phyloP scores from a whole-genome alignment of 2,113 vertebrate genomes.

The Cairina moschata region DNA sequence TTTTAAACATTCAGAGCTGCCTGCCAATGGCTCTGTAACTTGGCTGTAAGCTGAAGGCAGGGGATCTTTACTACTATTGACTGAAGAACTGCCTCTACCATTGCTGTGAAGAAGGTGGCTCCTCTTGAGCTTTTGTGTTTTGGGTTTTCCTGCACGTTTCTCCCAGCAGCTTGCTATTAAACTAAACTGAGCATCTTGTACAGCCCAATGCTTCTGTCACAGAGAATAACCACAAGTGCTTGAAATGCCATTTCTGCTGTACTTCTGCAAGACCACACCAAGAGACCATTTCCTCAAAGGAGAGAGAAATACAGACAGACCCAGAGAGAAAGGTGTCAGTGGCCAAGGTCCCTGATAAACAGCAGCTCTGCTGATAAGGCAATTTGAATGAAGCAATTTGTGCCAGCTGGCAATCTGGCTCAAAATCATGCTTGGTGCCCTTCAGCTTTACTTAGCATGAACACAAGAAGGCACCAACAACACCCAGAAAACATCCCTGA shows the following conservation, averaged over 20 bases:
- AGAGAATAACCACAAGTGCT: neutral
- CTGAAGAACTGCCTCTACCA: neutral
- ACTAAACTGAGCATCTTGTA: accelerated
- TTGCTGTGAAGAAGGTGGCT: neutral
- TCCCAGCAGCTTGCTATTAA: neutral
- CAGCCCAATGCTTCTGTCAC: neutral
- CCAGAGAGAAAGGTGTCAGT: neutral
- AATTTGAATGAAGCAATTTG: neutral
- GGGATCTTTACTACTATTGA: neutral
- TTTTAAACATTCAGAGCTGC: neutral
- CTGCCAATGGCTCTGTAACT: neutral
- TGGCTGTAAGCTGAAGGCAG: neutral
- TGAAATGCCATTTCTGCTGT: neutral
- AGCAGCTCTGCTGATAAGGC: neutral
- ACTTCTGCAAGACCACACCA: neutral
- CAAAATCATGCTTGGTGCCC: neutral
- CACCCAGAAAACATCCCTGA: neutral
- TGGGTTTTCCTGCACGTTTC: neutral
- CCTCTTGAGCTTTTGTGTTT: neutral
- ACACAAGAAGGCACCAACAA: neutral
- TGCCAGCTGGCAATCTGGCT: neutral
- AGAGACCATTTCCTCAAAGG: neutral
- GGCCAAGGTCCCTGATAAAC: accelerated
- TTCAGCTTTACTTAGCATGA: neutral
- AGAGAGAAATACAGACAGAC: neutral